Base-by-base conservation (phyloP, 1,140 invertebrate genomes). In the Drosophila prosaltans region DNA sequence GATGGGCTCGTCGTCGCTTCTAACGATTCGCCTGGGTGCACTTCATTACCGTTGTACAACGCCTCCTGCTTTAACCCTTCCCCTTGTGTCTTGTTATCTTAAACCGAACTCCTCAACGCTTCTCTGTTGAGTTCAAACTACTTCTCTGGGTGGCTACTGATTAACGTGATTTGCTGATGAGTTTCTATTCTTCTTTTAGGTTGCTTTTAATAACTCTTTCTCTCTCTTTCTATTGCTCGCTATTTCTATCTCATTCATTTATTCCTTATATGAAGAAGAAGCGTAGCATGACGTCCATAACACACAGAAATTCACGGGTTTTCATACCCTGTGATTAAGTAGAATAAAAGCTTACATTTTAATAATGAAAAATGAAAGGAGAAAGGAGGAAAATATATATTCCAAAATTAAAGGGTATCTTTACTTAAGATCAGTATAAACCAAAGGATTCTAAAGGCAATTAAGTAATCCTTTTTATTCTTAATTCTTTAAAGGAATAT, bases 161-260 rank as follows among this genome's bases (percentile, higher is more conserved):
- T 80, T 80, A 82, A 81, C 77, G 70, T 77, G 80, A 81, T 81
- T 80, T 80, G 69, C 67, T 81, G 70, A 81, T 73, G 80, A 71
- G 67, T 68, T 72, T 78, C 65, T 66, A 16, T 63, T 40, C 24
- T 67, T 43, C 9, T 66, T 65, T 11, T 11, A 54, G 11, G 63
- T 65, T 65, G 32, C 6, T 32, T 65, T 65, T 65, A 57, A 48
- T 64, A 40, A 70, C 55, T 32, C 58, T 26, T 39, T 5, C 43
- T 9, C 57, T 66, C 57, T 10, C 62, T 24, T 11, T 8, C 24
- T 57, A 21, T 65, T 59, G 45, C 57, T 59, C 36, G 43, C 11
- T 57, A 7, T 69, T 65, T 55, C 69, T 65, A 64, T 40, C 65
- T 65, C 69, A 58, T 76, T 69, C 67, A 65, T 64, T 67, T 73